These are phyloP conservation scores for Platyrinchus mystaceus DNA, from an alignment of 2,797 vertebrate species.

Conservation along the genomic window DNA sequence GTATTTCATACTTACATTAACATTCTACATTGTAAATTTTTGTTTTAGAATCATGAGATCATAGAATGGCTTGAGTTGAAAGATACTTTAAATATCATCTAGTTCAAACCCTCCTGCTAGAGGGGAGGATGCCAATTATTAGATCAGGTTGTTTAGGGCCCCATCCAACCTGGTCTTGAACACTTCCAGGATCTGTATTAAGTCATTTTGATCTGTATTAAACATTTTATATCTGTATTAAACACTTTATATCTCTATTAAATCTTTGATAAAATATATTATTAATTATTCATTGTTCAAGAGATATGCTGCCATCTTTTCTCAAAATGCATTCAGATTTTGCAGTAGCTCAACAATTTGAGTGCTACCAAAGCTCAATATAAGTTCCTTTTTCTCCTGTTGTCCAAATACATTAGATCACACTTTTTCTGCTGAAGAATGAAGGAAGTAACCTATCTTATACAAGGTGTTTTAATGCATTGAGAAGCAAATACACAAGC, in stretches of 20 bases:
- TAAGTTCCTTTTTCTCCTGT: neutral
- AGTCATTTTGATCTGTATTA: neutral
- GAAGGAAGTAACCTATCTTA: neutral
- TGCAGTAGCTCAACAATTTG: neutral
- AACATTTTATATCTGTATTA: neutral
- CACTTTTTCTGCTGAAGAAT: neutral
- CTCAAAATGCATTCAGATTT: neutral
- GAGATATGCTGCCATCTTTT: neutral
- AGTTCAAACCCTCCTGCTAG: neutral
- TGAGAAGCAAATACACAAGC: neutral
- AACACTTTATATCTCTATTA: neutral
- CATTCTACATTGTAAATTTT: neutral
- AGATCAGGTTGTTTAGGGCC: neutral
- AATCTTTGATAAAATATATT: neutral
- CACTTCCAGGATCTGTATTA: neutral
- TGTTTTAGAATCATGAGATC: neutral
- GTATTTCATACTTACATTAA: neutral
- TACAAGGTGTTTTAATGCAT: neutral
- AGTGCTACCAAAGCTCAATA: neutral
- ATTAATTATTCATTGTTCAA: neutral
- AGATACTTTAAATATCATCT: neutral
- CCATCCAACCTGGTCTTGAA: neutral
- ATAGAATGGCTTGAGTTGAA: neutral
- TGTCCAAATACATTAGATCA: neutral
- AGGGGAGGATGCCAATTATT: neutral